Percentiles rank a stretch among this genome's conserved stretches.
Evolutionary conservation across 1,140 invertebrate genomes (phyloP).

Genomic region (Venturia canescens): DNA sequence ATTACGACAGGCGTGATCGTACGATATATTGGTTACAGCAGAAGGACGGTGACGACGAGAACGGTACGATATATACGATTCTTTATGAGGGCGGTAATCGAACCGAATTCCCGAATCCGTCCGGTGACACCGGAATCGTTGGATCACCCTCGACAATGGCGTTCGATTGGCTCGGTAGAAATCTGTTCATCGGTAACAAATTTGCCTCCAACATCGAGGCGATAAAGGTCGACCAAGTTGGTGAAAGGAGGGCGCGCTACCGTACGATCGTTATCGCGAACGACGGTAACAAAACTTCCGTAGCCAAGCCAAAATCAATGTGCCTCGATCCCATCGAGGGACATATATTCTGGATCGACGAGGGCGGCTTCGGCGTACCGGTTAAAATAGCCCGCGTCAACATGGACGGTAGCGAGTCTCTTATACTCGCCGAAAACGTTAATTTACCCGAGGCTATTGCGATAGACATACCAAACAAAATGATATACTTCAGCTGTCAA

Average conservation of each 20-base stretch:
- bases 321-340: constrained; percentile 94
- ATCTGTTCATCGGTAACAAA: constrained; percentile 95
- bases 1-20: constrained; percentile 92
- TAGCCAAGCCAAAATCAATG: constrained; percentile 91
- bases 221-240: constrained; percentile 91
- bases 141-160: constrained; percentile 94
- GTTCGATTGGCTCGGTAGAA: constrained; percentile 97
- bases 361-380: constrained; percentile 93
- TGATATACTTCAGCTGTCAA: constrained; percentile 91
- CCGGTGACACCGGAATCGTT: constrained; percentile 86
- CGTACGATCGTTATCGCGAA: constrained; percentile 94
- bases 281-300: constrained; percentile 90
- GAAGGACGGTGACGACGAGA: constrained; percentile 84
- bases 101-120: constrained; percentile 86
- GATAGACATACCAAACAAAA: constrained; percentile 89
- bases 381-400: constrained; percentile 94
- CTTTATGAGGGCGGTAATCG: constrained; percentile 92
- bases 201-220: constrained; percentile 95
- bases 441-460: constrained; percentile 89
- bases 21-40: constrained; percentile 92
- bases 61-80: constrained; percentile 90
- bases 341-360: constrained; percentile 93
- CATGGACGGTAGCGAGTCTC: constrained; percentile 93
- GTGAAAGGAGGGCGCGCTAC: constrained; percentile 88
- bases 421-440: constrained; percentile 82